These are phyloP conservation scores for Python bivittatus DNA, from an alignment of 2,113 vertebrate genomes.

Conservation along the genomic window DNA sequence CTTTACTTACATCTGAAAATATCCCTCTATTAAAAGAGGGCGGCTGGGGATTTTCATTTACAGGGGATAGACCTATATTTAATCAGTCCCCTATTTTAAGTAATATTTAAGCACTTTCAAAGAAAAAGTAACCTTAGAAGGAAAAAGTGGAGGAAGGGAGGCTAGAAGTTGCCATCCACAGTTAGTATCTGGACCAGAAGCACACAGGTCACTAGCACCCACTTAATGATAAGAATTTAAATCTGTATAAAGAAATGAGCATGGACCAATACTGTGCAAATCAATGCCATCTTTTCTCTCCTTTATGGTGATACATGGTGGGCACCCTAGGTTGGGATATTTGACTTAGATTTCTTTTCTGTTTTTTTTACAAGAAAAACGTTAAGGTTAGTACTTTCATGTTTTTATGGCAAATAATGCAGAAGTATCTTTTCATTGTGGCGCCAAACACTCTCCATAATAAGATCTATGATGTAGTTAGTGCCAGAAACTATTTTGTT, in stretches of 20 bases:
- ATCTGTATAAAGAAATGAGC: neutral
- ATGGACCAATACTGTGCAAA: neutral
- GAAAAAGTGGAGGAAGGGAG: neutral
- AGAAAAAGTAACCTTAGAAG: neutral
- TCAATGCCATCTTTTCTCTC: neutral
- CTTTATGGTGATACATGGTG: neutral
- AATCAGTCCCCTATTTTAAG: neutral
- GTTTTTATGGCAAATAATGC: conserved; percentile 1
- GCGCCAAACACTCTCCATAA: neutral
- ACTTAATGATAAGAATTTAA: neutral
- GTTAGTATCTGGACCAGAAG: neutral
- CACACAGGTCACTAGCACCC: neutral
- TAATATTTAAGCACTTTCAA: neutral
- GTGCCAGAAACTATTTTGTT: conserved; percentile 60
- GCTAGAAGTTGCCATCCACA: neutral
- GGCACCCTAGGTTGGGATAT: neutral
- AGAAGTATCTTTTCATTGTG: neutral
- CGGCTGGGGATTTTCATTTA: neutral
- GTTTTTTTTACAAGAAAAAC: neutral
- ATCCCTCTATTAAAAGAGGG: neutral
- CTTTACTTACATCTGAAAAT: neutral
- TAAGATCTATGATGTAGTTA: conserved; percentile 27
- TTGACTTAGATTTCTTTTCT: conserved; percentile 16
- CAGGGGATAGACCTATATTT: neutral
- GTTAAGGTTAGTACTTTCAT: neutral